These are phyloP conservation scores for Drosophila rellima DNA, from an alignment of 2,888 invertebrate genomes.

Conservation along the genomic window DNA sequence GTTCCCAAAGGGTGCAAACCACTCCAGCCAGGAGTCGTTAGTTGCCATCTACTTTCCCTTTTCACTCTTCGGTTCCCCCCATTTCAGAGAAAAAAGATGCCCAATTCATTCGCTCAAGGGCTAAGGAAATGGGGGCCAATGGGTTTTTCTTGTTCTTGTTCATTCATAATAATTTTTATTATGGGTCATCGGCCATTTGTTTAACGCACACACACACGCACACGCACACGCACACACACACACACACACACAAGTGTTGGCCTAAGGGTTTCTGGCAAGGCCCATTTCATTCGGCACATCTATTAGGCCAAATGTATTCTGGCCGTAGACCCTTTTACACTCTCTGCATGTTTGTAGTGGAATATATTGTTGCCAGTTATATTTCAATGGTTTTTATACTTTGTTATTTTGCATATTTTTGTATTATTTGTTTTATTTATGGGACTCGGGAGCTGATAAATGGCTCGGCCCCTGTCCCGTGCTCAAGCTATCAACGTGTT, in stretches of 20 bases:
- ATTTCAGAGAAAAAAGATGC: not conserved
- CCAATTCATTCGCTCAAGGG: constrained; percentile 42
- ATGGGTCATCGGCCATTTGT: constrained; percentile 82
- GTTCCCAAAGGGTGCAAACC: constrained; percentile 49
- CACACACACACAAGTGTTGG: constrained; percentile 12
- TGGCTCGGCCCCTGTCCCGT: constrained; percentile 49
- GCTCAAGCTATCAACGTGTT: constrained; percentile 71
- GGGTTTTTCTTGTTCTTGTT: constrained; percentile 77
- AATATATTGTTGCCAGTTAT: constrained; percentile 17
- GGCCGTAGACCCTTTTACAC: constrained; percentile 53
- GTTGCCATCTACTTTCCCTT: not conserved
- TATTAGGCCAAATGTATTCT: constrained; percentile 75
- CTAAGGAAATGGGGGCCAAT: constrained; percentile 49
- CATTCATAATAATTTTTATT: constrained; percentile 83
- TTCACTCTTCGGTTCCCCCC: not conserved
- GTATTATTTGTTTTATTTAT: constrained; percentile 80
- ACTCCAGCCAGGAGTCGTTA: constrained; percentile 27
- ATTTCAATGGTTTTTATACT: constrained; percentile 62
- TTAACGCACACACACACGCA: constrained; percentile 60
- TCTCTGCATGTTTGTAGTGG: not conserved
- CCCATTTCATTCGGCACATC: constrained; percentile 75
- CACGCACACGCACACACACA: constrained; percentile 11
- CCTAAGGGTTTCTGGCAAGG: constrained; percentile 48
- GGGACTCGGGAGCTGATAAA: constrained; percentile 72
- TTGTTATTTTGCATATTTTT: constrained; percentile 77